Evolutionary conservation across 2,113 vertebrate species (phyloP).

Genomic region (Colius striatus): DNA sequence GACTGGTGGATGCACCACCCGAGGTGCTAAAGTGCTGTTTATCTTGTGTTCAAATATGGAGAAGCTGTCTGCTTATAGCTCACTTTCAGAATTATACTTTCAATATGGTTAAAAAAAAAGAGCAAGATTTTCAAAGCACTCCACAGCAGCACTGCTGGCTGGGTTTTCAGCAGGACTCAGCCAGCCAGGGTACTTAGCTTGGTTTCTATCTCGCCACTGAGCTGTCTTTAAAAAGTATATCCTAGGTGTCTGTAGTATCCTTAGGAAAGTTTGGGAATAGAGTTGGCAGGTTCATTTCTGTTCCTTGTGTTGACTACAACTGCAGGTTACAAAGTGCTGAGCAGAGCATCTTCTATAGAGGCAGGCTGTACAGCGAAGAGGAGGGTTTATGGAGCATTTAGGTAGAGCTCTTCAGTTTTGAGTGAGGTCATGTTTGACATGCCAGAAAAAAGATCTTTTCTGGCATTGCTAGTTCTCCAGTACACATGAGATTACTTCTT

Average conservation of each 20-base stretch:
- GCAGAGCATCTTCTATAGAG: neutral
- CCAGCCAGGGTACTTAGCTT: neutral
- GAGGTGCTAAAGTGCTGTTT: neutral
- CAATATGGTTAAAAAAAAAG: neutral
- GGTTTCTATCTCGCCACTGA: neutral
- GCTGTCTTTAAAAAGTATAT: neutral
- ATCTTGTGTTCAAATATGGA: neutral
- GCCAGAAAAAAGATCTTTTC: neutral
- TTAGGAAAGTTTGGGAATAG: neutral
- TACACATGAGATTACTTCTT: neutral
- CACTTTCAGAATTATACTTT: neutral
- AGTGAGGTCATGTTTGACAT: neutral
- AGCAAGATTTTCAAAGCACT: neutral
- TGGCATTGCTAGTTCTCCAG: neutral
- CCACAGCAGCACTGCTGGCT: neutral
- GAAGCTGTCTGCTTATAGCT: neutral
- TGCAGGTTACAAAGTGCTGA: neutral
- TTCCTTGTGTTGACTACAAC: neutral
- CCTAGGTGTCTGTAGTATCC: fast-evolving
- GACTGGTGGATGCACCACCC: neutral
- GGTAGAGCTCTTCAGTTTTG: neutral
- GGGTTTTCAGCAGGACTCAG: neutral
- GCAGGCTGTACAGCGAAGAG: neutral
- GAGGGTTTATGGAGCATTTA: neutral
- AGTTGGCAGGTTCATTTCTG: neutral